Evolutionary conservation across 2,113 vertebrate genomes (phyloP).

Genomic region (Odocoileus hemionus): DNA sequence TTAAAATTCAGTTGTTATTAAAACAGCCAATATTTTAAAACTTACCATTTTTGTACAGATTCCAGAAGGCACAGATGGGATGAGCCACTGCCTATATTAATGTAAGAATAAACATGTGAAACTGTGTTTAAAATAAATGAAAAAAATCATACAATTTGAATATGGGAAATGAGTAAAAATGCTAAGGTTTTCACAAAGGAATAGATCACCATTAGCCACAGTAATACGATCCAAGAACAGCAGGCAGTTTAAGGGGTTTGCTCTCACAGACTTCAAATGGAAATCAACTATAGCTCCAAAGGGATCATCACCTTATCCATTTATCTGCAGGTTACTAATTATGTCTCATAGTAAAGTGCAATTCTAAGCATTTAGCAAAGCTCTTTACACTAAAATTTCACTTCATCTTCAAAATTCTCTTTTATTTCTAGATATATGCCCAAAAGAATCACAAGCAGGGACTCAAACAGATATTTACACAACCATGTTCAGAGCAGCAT

Average conservation of each 20-base stretch:
- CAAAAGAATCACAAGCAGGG: background rate
- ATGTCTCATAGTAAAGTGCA: background rate
- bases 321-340: background rate
- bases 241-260: background rate
- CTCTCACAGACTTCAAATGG: background rate
- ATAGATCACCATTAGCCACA: accelerated
- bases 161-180: background rate
- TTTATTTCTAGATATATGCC: background rate
- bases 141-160: background rate
- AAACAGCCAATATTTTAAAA: constrained; percentile 60
- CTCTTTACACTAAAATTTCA: background rate
- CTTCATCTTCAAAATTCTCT: background rate
- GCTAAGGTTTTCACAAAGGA: background rate
- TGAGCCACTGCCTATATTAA: constrained; percentile 79
- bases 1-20: constrained; percentile 59
- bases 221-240: background rate
- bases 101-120: constrained; percentile 63
- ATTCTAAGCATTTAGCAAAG: background rate
- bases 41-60: constrained; percentile 91
- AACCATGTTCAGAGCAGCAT: background rate
- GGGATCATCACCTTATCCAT: background rate
- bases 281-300: background rate
- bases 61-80: constrained; percentile 93
- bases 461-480: background rate
- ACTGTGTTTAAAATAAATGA: constrained; percentile 22